Conservation (phyloP, 2,888 invertebrate genomes). For the Dasypolia templi region DNA sequence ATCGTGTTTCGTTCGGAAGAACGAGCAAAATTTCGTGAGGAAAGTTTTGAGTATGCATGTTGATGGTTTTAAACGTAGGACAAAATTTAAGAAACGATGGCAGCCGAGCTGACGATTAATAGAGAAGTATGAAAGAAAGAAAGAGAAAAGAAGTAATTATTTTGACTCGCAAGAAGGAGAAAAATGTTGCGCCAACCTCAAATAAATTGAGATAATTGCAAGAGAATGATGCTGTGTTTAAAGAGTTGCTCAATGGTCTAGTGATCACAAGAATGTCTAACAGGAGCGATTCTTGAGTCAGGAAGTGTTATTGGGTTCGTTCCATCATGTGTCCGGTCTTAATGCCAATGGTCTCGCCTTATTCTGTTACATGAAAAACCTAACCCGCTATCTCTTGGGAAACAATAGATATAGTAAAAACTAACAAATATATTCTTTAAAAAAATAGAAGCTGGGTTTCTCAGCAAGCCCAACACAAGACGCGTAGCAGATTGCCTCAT, state of each 20-base stretch:
- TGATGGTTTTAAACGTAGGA: neutral
- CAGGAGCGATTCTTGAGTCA: neutral
- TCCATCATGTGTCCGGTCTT: neutral
- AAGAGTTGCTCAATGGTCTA: no score
- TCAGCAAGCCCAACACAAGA: neutral
- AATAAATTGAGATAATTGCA: neutral
- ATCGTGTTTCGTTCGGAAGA: neutral
- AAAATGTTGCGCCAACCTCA: neutral
- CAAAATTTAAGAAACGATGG: neutral
- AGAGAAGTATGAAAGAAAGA: neutral
- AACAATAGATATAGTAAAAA: no score
- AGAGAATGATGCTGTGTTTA: slow-evolving; percentile 6
- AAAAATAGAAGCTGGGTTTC: neutral
- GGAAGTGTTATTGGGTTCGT: neutral
- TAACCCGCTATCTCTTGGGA: no score
- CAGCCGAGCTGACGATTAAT: no score
- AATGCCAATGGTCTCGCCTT: no score
- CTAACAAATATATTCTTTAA: neutral
- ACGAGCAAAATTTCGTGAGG: neutral
- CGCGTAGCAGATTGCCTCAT: slow-evolving; percentile 26
- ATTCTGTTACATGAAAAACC: no score
- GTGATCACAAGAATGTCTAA: neutral
- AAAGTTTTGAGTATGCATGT: neutral
- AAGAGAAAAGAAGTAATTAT: no score
- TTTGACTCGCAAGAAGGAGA: neutral